Evolutionary conservation across 1,140 invertebrate species (phyloP).

Genomic region (Listronotus oregonensis): DNA sequence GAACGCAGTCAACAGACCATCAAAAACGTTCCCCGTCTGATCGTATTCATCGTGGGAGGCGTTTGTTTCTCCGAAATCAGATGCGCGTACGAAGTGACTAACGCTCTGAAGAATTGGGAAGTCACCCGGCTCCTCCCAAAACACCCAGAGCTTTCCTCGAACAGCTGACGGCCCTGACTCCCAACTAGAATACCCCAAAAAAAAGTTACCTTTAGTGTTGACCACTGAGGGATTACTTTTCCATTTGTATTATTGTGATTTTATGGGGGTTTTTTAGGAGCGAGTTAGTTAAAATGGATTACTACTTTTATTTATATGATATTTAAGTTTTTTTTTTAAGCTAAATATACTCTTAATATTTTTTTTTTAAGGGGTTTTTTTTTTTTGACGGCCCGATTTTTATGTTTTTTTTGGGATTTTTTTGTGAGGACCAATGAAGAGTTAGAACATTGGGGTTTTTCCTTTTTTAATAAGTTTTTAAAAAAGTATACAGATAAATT

Average conservation of each 20-base stretch:
- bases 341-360: too few species aligned
- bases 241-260: constrained; percentile 19
- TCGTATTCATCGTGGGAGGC: constrained; percentile 97
- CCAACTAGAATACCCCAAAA: constrained; percentile 59
- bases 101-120: constrained; percentile 97
- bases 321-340: too few species aligned
- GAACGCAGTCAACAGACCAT: constrained; percentile 92
- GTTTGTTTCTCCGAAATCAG: constrained; percentile 96
- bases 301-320: too few species aligned
- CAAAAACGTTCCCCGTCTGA: constrained; percentile 94
- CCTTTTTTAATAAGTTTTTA: too few species aligned
- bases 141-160: constrained; percentile 93
- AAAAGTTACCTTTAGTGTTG: constrained; percentile 49
- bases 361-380: too few species aligned
- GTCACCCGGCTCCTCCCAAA: constrained; percentile 97
- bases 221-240: constrained; percentile 12
- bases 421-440: too few species aligned
- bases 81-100: constrained; percentile 97
- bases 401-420: too few species aligned
- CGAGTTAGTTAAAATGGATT: constrained; percentile 9
- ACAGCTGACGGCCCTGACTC: constrained; percentile 81
- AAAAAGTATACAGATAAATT: too few species aligned
- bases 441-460: too few species aligned
- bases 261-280: constrained; percentile 4
- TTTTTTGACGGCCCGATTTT: too few species aligned